Base-by-base conservation (phyloP, 2,113 vertebrate species). In the Tachycineta bicolor region DNA sequence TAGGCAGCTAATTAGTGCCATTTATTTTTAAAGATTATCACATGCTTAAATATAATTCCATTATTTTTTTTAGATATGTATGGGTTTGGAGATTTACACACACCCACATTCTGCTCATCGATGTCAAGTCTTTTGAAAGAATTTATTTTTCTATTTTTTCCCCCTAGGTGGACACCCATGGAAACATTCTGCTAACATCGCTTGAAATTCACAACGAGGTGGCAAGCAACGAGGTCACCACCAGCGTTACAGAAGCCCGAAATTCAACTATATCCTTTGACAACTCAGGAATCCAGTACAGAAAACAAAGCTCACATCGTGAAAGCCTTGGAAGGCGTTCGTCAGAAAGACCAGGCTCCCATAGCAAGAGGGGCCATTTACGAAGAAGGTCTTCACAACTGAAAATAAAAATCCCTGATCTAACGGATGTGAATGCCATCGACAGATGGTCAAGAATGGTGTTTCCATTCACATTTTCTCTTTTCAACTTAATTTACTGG, bases 401-500 rank as follows among this genome's bases (percentile, higher is more conserved):
- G 89, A 99, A 99, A 96, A 99, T 99, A 91, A 99, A 99, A 98
- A 99, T 99, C 97, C 99, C 99, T 2, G 99, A 99, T 97, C 98
- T 99, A 91, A 99, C 99, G 5, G 99, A 99, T 93, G 99, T 99
- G 93, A 99, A 99, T 90, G 98, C 99, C 96, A 99, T 99, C 53
- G 99, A 99, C 98, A 98, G 99, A 94, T 99, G 98, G 99, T 99
- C 99, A 96, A 98, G 99, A 96, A 98, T 99, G 96, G 99, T 99
- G 96, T 99, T 99, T 96, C 99, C 99, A 12, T 98, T 98, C 96
- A 98, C 98, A 25, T 99, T 99, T 97, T 99, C 99, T 96, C 98
- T 99, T 95, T 99, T 99, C 98, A 99, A 99, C 97, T 87, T 99
- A 92, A 99, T 99, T 98, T 99, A 99, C 98, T 99, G 99, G 99